Base-by-base conservation (phyloP, 1,140 invertebrate species). In the Drosophila guanche region DNA sequence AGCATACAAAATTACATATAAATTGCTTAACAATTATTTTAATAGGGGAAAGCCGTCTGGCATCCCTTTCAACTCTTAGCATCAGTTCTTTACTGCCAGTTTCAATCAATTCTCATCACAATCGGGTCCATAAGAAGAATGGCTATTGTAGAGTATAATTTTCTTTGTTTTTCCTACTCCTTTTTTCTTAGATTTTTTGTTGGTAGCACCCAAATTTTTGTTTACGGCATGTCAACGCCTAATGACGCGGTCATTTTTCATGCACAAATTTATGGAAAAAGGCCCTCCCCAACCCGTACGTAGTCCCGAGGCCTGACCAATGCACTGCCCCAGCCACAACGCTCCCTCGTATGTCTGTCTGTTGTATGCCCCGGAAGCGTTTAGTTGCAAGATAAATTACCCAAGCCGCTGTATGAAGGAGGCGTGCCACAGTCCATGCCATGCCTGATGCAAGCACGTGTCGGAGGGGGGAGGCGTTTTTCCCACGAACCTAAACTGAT, bases 161-260 rank as follows among this genome's bases (percentile, higher is more conserved):
- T 8, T 33, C 55, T 62, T 58, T 59, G 56, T 78, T 83, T 69
- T 58, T 47, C 54, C 45, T 43, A 69, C 62, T 72, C 62, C 58
- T 74, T 72, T 63, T 79, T 58, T 37, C 23, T 73, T 59, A 43
- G 46, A 46, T 62, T 48, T 46, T 25, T 55, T 66, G 52, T 75
- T 52, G 25, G 46, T 1, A 20, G 43, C 25, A 48, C 54, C 53
- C 41, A 62, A 62, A 79, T 79, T 80, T 88, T 88, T 88, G 83
- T 88, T 88, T 88, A 88, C 77, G 60, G 62, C 78, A 71, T 88
- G 83, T 88, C 83, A 88, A 79, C 83, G 83, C 83, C 78, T 88
- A 88, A 88, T 88, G 83, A 88, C 83, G 57, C 70, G 70, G 70
- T 75, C 75, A 88, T 88, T 88, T 83, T 76, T 88, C 83, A 88